Evolutionary conservation across 92 coral and sea anemone species (phyloP).

Genomic region (Zoanthus gigantus): DNA sequence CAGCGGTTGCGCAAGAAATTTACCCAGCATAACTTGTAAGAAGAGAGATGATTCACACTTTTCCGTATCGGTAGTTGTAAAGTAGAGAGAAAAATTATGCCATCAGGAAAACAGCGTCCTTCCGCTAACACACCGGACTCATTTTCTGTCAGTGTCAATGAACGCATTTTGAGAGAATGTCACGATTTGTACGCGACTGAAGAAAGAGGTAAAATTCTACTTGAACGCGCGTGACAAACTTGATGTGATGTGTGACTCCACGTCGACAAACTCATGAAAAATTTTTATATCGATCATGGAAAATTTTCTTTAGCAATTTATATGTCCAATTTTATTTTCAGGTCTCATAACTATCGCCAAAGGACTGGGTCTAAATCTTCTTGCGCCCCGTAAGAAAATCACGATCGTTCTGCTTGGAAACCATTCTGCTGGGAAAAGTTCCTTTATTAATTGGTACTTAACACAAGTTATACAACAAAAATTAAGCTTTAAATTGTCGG

Average conservation of each 20-base stretch:
- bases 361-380: slow-evolving; percentile 82
- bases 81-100: slow-evolving; percentile 55
- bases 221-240: slow-evolving; percentile 3
- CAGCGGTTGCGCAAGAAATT: slow-evolving; percentile 19
- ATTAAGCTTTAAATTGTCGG: not conserved
- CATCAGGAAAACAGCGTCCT: slow-evolving; percentile 88
- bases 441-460: slow-evolving; percentile 92
- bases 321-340: not conserved
- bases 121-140: slow-evolving; percentile 97
- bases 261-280: slow-evolving; percentile 49
- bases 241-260: slow-evolving; percentile 32
- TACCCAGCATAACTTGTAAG: slow-evolving; percentile 23
- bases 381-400: slow-evolving; percentile 98
- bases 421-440: slow-evolving; percentile 99
- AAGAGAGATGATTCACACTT: not conserved
- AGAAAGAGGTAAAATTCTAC: slow-evolving; percentile 76
- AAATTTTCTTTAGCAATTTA: not conserved
- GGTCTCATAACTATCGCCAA: slow-evolving; percentile 93
- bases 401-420: slow-evolving; percentile 89
- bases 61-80: not conserved
- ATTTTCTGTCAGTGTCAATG: slow-evolving; percentile 85
- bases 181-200: slow-evolving; percentile 92
- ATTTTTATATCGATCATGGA: not conserved
- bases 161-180: slow-evolving; percentile 93
- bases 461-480: not conserved